Percentiles rank a stretch among this genome's conserved stretches.
These are phyloP conservation scores for Conistra vaccinii DNA, from an alignment of 2,888 invertebrate species.

Conservation along the genomic window DNA sequence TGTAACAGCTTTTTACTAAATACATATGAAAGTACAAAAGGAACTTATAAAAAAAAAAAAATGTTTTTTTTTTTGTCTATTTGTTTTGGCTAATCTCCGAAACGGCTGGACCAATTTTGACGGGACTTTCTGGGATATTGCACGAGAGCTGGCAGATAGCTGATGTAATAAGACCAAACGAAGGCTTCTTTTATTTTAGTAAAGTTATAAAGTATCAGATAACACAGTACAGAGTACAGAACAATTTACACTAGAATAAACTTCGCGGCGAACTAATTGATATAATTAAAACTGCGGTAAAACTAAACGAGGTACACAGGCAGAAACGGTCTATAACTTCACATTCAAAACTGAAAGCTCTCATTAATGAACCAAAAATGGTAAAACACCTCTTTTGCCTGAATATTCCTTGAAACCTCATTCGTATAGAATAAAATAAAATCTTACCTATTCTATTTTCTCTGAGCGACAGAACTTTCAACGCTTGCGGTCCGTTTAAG, in stretches of 20 bases:
- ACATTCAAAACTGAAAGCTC: constrained; percentile 17
- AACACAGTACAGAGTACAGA: background rate
- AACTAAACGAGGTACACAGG: constrained; percentile 8
- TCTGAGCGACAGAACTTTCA: constrained; percentile 93
- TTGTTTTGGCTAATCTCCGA: too few species aligned
- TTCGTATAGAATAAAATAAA: constrained; percentile 37
- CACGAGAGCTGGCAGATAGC: too few species aligned
- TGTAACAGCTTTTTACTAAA: too few species aligned
- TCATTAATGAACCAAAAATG: constrained; percentile 29
- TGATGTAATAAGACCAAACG: too few species aligned
- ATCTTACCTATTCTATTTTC: constrained; percentile 95
- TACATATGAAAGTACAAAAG: too few species aligned
- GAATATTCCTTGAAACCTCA: constrained; percentile 22
- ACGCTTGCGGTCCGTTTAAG: constrained; percentile 94
- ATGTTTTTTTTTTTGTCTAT: too few species aligned
- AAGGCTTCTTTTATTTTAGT: too few species aligned
- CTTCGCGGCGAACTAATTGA: constrained; percentile 6
- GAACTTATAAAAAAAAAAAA: too few species aligned
- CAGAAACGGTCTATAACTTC: constrained; percentile 1
- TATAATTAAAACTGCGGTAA: constrained; percentile 12
- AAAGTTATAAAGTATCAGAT: background rate
- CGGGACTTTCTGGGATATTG: too few species aligned
- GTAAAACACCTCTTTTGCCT: constrained; percentile 20
- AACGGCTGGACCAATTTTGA: too few species aligned
- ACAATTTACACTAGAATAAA: constrained; percentile 14